Evolutionary conservation across 2,797 vertebrate species (phyloP).

Genomic region (Nannoperca australis): DNA sequence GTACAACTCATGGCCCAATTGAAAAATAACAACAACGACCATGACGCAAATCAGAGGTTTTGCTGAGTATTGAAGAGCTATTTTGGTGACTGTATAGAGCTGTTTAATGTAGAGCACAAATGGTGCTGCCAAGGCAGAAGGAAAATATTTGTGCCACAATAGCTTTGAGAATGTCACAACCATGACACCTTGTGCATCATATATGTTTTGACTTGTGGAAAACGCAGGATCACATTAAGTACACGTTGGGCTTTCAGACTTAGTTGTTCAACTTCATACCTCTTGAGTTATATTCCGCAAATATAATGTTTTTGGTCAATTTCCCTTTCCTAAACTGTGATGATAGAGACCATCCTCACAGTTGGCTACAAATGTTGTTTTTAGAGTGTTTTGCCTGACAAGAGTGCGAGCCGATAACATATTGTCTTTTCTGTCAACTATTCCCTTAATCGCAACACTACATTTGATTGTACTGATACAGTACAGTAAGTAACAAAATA

Average conservation of each 20-base stretch:
- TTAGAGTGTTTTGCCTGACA: constrained; percentile 20
- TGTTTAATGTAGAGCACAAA: background rate
- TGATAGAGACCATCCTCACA: background rate
- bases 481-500: constrained; percentile 37
- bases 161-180: background rate
- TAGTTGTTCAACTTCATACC: background rate
- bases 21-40: background rate
- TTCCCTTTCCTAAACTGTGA: background rate
- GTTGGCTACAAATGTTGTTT: background rate
- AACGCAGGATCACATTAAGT: background rate
- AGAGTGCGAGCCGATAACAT: constrained; percentile 11
- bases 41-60: background rate
- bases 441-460: constrained; percentile 34
- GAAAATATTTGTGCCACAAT: constrained; percentile 4
- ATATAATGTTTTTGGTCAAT: constrained; percentile 17
- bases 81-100: background rate
- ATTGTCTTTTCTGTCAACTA: constrained; percentile 3
- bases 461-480: constrained; percentile 20
- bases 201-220: background rate
- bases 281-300: background rate
- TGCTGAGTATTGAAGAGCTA: background rate
- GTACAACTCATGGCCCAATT: background rate
- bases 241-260: background rate
- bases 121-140: background rate
- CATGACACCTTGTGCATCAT: background rate